Base-by-base conservation (phyloP, 2,888 invertebrate species). In the Euphydryas editha region DNA sequence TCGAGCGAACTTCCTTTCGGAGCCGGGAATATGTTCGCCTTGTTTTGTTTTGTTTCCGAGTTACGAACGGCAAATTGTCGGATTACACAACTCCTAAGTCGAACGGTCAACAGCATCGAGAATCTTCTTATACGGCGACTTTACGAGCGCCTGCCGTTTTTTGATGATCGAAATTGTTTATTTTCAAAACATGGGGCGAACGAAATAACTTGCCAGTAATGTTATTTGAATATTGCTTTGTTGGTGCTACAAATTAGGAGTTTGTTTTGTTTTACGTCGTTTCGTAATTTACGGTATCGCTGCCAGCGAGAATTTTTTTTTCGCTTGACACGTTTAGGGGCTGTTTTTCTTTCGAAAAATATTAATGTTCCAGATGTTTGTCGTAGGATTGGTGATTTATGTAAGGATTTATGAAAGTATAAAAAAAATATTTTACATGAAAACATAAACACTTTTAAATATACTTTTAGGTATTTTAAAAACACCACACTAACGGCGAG, bases 11-110 rank as follows among this genome's bases (percentile, higher is more conserved):
- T 90, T 89, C 88, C 90, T 87, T 86, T 84, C 83, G 82, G 81
- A 81, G 79, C 81, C 81, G 87, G 85, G 88, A 88, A 90, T 88
- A 86, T 88, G 90, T 86, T 88, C 86, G 81, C 82, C 81, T 87
- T 88, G 88, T 90, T 89, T 87, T 91, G 90, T 91, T 91, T 81
- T 90, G 88, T 87, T 91, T 88, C 84, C 85, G 86, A 89, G 89
- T 91, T 88, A 88, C 85, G 78, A 85, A 83, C 83, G 86, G 88
- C 87, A 88, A 90, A 89, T 90, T 88, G 87, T 86, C 78, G 86
- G 88, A 89, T 91, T 89, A 89, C 87, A 88, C 85, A 88, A 90
- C 87, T 87, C 82, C 81, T 88, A 89, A 90, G 90, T 88, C 84
- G 82, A 79, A 85, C 81, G 87, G 86, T 88, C 89, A 91, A 90